Evolutionary conservation across 1,140 invertebrate genomes (phyloP).

Genomic region (Odontomachus brunneus): DNA sequence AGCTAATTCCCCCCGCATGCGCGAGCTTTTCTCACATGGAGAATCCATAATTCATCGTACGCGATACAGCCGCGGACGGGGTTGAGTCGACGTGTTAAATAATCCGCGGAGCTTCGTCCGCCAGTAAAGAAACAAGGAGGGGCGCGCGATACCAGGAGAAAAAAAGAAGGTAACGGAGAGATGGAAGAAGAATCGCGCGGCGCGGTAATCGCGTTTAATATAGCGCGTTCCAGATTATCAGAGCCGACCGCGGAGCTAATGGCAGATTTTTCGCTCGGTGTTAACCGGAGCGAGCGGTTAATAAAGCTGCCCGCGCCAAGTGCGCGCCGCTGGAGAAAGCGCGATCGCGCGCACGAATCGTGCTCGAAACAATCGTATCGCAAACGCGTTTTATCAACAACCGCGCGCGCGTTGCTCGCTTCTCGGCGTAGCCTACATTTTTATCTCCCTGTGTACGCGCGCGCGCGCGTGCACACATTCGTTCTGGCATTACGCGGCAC

Average conservation of each 20-base stretch:
- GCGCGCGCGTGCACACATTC: constrained; percentile 38
- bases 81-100: constrained; percentile 32
- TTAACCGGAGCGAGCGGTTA: constrained; percentile 17
- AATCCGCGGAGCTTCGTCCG: constrained; percentile 1
- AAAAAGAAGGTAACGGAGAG: too few relatives aligned
- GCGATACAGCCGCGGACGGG: neutral
- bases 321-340: constrained; percentile 30
- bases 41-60: constrained; percentile 20
- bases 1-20: constrained; percentile 15
- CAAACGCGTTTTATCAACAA: constrained; percentile 56
- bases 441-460: constrained; percentile 34
- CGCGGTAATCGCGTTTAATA: constrained; percentile 44
- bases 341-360: constrained; percentile 29
- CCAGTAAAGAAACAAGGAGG: neutral
- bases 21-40: constrained; percentile 9
- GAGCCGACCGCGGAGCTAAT: constrained; percentile 15
- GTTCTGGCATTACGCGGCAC: constrained; percentile 24
- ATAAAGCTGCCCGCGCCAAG: constrained; percentile 36
- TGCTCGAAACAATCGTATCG: constrained; percentile 56
- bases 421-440: constrained; percentile 40
- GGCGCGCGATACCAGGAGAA: too few relatives aligned
- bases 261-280: constrained; percentile 42
- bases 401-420: neutral
- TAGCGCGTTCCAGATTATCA: constrained; percentile 35
- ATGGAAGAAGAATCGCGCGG: neutral